These are phyloP conservation scores for Microtus pennsylvanicus DNA, from an alignment of 2,113 vertebrate genomes.

Conservation along the genomic window DNA sequence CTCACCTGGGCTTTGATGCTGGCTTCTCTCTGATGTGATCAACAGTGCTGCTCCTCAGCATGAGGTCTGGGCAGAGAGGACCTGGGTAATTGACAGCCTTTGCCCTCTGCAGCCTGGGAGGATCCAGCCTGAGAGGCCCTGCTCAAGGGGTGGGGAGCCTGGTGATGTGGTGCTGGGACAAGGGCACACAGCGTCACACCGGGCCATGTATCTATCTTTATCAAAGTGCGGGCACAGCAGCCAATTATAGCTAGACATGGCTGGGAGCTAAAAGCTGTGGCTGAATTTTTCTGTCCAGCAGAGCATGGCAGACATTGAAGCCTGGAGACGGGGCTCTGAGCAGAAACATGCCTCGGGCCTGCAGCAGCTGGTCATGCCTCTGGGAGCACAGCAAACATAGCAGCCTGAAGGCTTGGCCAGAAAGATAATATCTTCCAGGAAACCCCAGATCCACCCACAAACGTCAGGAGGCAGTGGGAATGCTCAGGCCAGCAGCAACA, in stretches of 20 bases:
- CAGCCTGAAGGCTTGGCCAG: not conserved
- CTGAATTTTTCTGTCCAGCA: not conserved
- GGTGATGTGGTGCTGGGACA: too few relatives aligned
- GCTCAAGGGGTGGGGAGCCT: too few relatives aligned
- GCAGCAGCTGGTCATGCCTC: rapidly evolving
- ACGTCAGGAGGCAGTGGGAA: not conserved
- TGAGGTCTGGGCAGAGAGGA: not conserved
- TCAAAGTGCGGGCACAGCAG: not conserved
- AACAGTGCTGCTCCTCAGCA: not conserved
- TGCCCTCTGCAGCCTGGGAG: rapidly evolving
- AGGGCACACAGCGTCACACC: not conserved
- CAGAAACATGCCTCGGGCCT: not conserved
- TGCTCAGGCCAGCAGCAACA: not conserved
- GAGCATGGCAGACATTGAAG: not conserved
- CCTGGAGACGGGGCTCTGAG: not conserved
- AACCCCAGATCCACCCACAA: not conserved
- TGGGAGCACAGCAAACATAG: rapidly evolving
- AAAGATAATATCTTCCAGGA: not conserved
- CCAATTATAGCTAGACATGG: not conserved
- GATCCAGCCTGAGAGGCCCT: not conserved
- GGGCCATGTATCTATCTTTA: not conserved
- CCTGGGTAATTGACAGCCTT: rapidly evolving
- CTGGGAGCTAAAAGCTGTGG: not conserved
- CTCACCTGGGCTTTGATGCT: not conserved
- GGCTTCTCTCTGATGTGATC: not conserved